Evolutionary conservation across 2,797 vertebrate species (phyloP).

Genomic region (Schizopygopsis malacanthus): DNA sequence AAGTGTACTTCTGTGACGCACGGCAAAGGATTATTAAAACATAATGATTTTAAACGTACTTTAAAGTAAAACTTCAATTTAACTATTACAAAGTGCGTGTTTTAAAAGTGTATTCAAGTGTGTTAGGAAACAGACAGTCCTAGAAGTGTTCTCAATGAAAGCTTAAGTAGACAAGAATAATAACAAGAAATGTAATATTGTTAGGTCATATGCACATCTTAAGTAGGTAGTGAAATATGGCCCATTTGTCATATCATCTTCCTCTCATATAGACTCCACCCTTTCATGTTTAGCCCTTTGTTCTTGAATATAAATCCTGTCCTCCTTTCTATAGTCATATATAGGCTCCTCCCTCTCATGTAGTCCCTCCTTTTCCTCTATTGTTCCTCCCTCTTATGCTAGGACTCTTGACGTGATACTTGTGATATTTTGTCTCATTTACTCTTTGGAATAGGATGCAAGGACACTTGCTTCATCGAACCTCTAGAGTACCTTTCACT

Average conservation of each 20-base stretch:
- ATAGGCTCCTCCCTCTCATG: not conserved
- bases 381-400: not conserved
- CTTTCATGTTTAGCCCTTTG: not conserved
- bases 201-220: not conserved
- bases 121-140: not conserved
- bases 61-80: not conserved
- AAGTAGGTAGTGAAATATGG: not conserved
- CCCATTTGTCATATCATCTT: not conserved
- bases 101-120: not conserved
- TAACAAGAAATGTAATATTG: not conserved
- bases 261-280: not conserved
- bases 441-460: not conserved
- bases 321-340: not conserved
- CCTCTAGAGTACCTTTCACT: conserved; percentile 21
- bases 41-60: not conserved
- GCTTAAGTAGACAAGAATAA: not conserved
- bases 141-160: not conserved
- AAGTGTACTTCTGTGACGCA: not conserved
- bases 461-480: not conserved
- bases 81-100: not conserved
- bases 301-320: not conserved
- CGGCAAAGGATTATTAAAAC: not conserved
- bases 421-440: conserved; percentile 16
- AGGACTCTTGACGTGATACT: not conserved
- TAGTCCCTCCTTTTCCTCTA: not conserved